These are phyloP conservation scores for Noctua fimbriata DNA, from an alignment of 2,888 invertebrate genomes.

Conservation along the genomic window DNA sequence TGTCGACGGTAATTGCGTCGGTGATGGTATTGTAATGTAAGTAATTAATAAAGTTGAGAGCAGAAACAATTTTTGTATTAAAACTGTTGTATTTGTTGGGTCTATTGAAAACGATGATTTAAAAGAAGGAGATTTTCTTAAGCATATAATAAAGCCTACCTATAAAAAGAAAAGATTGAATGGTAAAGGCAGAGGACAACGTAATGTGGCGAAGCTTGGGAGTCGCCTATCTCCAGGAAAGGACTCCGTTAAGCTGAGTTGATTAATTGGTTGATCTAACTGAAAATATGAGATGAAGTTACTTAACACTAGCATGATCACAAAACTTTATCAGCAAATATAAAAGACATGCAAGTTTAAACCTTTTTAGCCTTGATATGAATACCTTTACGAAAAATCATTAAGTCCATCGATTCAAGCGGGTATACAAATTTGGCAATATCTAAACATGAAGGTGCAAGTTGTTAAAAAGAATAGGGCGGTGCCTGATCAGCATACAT, in stretches of 20 bases:
- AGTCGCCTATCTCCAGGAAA: not conserved
- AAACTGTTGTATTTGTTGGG: not conserved
- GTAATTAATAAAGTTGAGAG: conserved; percentile 34
- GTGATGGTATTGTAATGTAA: conserved; percentile 37
- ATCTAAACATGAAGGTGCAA: conserved; percentile 75
- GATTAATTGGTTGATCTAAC: not conserved
- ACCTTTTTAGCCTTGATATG: not conserved
- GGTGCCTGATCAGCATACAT: conserved; percentile 70
- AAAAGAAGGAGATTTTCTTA: not conserved
- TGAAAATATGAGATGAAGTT: not conserved
- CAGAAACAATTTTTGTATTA: not conserved
- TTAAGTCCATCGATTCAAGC: conserved; percentile 71
- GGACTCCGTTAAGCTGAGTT: not conserved
- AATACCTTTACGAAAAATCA: conserved; percentile 71
- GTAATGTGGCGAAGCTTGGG: not conserved
- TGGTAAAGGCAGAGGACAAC: too few species aligned
- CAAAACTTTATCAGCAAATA: not conserved
- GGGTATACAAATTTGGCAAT: conserved; percentile 73
- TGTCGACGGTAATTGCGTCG: conserved; percentile 44
- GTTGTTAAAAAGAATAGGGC: conserved; percentile 62
- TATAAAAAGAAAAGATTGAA: not conserved
- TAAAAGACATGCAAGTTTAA: conserved; percentile 1
- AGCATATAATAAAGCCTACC: not conserved
- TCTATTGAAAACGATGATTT: not conserved
- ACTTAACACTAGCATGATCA: not conserved